Evolutionary conservation across 2,113 vertebrate species (phyloP).

Genomic region (Rhea pennata): DNA sequence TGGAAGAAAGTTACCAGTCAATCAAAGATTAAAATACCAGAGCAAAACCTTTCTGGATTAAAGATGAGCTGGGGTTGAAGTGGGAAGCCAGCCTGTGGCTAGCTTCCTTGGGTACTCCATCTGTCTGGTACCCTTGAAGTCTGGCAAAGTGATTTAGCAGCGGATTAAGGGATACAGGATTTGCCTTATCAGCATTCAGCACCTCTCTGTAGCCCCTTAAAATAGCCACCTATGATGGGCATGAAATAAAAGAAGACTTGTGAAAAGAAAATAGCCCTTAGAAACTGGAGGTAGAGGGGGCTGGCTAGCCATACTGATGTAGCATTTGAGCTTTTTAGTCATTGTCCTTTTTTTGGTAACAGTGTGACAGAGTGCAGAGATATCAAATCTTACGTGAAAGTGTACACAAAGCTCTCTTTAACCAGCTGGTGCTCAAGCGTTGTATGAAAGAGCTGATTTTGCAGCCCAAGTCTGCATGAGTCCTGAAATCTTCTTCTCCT

Average conservation of each 20-base stretch:
- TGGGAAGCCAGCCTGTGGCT: constrained; percentile 55
- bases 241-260: constrained; percentile 50
- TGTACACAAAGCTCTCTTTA: constrained; percentile 24
- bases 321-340: constrained; percentile 49
- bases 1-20: constrained; percentile 81
- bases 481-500: background rate
- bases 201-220: constrained; percentile 53
- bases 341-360: constrained; percentile 40
- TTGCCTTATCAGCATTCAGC: constrained; percentile 70
- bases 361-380: constrained; percentile 34
- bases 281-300: background rate
- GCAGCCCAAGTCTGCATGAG: background rate
- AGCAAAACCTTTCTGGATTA: constrained; percentile 74
- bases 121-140: constrained; percentile 56
- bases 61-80: constrained; percentile 71
- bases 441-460: background rate
- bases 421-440: background rate
- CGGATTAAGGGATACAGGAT: constrained; percentile 63
- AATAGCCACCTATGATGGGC: constrained; percentile 51
- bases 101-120: constrained; percentile 52
- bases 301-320: constrained; percentile 11
- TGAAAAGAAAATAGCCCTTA: constrained; percentile 44
- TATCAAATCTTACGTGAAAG: constrained; percentile 9
- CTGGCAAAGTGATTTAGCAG: constrained; percentile 61
- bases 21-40: constrained; percentile 83